phyloP scores from a whole-genome alignment of 2,888 invertebrate genomes.

The Xanthorhoe spadicearia region DNA sequence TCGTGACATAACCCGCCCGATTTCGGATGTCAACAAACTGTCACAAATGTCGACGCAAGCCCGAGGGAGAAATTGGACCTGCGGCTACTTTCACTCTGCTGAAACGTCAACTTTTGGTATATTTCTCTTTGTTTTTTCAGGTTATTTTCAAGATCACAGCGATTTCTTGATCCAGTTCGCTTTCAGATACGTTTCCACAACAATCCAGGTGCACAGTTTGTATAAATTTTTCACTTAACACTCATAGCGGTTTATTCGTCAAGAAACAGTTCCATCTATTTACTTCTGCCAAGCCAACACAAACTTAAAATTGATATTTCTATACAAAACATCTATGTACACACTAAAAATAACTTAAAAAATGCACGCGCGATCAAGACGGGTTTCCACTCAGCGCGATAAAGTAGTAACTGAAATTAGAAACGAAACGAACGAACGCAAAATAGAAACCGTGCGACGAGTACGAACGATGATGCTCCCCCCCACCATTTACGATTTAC shows the following conservation, averaged over 20 bases:
- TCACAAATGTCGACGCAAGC: constrained; percentile 52
- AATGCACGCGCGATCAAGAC: constrained; percentile 71
- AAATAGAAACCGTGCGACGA: constrained; percentile 82
- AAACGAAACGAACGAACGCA: constrained; percentile 71
- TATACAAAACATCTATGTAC: constrained; percentile 67
- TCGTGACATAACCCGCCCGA: constrained; percentile 51
- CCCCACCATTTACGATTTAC: constrained; percentile 76
- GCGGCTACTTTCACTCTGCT: constrained; percentile 67
- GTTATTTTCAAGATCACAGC: constrained; percentile 65
- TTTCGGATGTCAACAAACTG: constrained; percentile 54
- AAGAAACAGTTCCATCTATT: constrained; percentile 59
- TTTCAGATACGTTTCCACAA: constrained; percentile 55
- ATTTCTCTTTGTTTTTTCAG: constrained; percentile 55
- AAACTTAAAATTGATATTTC: constrained; percentile 53
- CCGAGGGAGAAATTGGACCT: constrained; percentile 57
- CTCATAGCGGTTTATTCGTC: constrained; percentile 62
- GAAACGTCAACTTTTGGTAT: constrained; percentile 68
- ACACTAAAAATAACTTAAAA: constrained; percentile 68
- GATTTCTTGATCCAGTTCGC: constrained; percentile 55
- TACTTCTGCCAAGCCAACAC: constrained; percentile 66
- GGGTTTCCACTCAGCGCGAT: constrained; percentile 68
- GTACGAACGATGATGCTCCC: constrained; percentile 71
- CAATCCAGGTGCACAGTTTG: constrained; percentile 62
- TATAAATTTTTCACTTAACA: constrained; percentile 69
- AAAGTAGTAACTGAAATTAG: constrained; percentile 73